Conservation (phyloP, 2,113 vertebrate genomes). For the Riparia riparia region DNA sequence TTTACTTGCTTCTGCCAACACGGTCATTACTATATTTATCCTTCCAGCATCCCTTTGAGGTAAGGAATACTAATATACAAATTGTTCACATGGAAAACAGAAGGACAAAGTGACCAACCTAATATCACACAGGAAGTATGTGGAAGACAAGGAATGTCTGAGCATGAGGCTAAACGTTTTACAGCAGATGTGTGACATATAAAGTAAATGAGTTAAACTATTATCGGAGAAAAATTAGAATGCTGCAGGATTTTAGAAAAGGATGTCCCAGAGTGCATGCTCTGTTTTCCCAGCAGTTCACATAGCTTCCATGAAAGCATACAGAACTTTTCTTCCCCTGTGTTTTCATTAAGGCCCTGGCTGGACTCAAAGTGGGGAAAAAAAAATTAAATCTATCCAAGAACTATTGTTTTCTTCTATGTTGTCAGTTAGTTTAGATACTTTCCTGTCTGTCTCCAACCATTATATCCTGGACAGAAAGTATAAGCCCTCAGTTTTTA, state of each 20-base stretch:
- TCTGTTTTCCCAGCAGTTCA: neutral
- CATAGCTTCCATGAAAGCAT: neutral
- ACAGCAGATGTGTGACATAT: neutral
- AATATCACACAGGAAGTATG: neutral
- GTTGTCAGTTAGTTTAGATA: neutral
- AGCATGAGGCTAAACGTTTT: slow-evolving; percentile 3
- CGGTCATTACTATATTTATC: slow-evolving; percentile 40
- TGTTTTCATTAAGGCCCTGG: neutral
- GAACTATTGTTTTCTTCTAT: neutral
- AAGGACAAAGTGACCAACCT: neutral
- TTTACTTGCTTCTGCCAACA: slow-evolving; percentile 22
- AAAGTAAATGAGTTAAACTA: neutral
- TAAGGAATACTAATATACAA: slow-evolving; percentile 5
- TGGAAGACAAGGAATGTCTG: neutral
- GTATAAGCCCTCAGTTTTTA: neutral
- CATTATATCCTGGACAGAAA: neutral
- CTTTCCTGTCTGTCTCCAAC: neutral
- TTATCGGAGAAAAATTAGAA: neutral
- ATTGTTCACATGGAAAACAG: slow-evolving; percentile 28
- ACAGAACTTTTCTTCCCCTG: neutral
- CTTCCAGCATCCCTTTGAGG: slow-evolving; percentile 19
- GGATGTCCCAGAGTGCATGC: neutral
- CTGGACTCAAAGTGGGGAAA: neutral
- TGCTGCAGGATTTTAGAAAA: neutral
- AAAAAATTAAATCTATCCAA: neutral